These are phyloP conservation scores for Epizoanthus illoricatus DNA, from an alignment of 92 coral and sea anemone genomes.

Conservation along the genomic window DNA sequence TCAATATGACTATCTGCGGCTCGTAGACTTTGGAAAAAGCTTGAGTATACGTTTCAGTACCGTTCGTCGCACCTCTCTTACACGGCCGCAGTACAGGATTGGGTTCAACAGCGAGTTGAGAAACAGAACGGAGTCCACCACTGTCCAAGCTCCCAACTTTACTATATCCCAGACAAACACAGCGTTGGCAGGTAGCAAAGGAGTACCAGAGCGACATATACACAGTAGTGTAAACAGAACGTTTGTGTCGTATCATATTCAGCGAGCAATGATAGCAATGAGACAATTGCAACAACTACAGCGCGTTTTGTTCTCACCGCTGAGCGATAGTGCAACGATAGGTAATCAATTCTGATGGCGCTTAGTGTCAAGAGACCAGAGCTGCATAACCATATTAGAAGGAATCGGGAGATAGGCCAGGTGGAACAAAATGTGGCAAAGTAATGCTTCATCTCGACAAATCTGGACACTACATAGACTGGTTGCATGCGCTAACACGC, in stretches of 20 bases:
- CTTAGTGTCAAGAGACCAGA: constrained; percentile 9
- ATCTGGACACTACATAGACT: constrained; percentile 19
- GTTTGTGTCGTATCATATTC: constrained; percentile 4
- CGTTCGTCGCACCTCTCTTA: constrained; percentile 2
- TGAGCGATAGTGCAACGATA: constrained; percentile 24
- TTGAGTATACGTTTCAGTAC: not conserved
- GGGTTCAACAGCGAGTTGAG: constrained; percentile 13
- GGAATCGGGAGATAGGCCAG: constrained; percentile 30
- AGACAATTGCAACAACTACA: constrained; percentile 11
- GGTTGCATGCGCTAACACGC: constrained; percentile 34
- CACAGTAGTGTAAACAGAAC: constrained; percentile 1
- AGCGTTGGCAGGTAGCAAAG: constrained; percentile 8
- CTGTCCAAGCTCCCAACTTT: constrained; percentile 10
- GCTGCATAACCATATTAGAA: constrained; percentile 17
- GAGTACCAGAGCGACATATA: constrained; percentile 8
- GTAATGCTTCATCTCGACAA: constrained; percentile 14
- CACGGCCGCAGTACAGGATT: constrained; percentile 13
- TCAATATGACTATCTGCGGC: not conserved
- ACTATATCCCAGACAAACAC: constrained; percentile 13
- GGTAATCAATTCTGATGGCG: constrained; percentile 19
- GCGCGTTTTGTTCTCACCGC: constrained; percentile 27
- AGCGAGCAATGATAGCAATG: too few relatives aligned
- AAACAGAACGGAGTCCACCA: constrained; percentile 25
- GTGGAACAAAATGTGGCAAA: constrained; percentile 20
- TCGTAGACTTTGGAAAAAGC: not conserved